Base-by-base conservation (phyloP, 2,797 vertebrate genomes). In the Buceros bicornis region DNA sequence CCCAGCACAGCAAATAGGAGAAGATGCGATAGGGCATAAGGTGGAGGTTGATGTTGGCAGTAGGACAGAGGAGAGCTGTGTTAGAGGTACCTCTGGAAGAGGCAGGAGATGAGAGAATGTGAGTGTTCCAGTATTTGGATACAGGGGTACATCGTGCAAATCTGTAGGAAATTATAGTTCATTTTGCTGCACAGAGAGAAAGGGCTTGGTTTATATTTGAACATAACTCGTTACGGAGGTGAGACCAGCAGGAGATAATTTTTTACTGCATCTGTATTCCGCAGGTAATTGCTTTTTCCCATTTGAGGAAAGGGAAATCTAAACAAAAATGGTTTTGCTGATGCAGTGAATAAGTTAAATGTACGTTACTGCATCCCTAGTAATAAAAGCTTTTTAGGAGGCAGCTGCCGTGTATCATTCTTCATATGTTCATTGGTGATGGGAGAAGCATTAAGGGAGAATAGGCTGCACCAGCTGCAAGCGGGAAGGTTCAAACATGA, bases 21-120 rank as follows among this genome's bases (percentile, higher is more conserved):
- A 47, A 89, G n/a, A 18, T n/a, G 13, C 0, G 1, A 2, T 21
- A 28, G 35, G 35, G 12, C 12, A 1, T n/a, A 42, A 67, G 8
- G n/a, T 37, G 8, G 25, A 42, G 33, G 26, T 60, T 33, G 28
- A 28, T 40, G 7, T 13, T 89, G 42, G 10, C 25, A 12, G 50
- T 35, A 40, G 47, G 53, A 31, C 19, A 56, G 42, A 56, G 33
- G 31, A 72, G 40, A 45, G 19, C 28, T 77, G 69, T 53, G 51
- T 84, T 42, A 35, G 26, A 51, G 53, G 13, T 24, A 61, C 16
- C 16, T 18, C 22, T 40, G 29, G 58, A 62, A 71, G 54, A 88
- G n/a, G 14, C 35, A 40, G 54, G 31, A 50, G 35, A 31, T 2
- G 4, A 42, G 13, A 51, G 14, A 24, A 24, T 18, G 10, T 24